A percentile compares a stretch with the other conserved stretches of the same genome.
Conservation (phyloP, 2,888 invertebrate genomes). For the Dasypogon diadema region DNA sequence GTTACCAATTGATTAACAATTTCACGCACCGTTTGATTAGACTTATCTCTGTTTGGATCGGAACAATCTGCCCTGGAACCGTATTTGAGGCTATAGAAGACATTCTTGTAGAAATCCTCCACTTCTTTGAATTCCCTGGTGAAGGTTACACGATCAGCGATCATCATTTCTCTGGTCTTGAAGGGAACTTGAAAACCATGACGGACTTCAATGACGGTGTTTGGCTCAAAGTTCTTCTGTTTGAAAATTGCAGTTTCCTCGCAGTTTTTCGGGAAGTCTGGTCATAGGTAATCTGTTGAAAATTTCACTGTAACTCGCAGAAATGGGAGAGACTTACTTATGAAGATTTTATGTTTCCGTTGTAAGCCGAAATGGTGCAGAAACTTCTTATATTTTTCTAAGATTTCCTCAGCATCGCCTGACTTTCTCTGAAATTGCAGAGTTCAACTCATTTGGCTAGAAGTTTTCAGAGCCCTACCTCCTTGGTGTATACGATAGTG, state of each 20-base stretch:
- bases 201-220: conserved; percentile 53
- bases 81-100: conserved; percentile 30
- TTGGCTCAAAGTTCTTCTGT: conserved; percentile 50
- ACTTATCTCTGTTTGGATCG: neutral
- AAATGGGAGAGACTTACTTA: conserved; percentile 57
- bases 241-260: conserved; percentile 51
- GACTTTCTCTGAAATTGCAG: conserved; percentile 15
- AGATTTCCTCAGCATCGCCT: conserved; percentile 31
- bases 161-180: conserved; percentile 25
- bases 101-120: conserved; percentile 46
- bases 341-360: conserved; percentile 55
- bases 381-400: conserved; percentile 54
- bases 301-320: neutral
- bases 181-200: conserved; percentile 44
- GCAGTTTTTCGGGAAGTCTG: conserved; percentile 57
- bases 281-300: neutral
- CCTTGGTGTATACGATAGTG: conserved; percentile 49
- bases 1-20: conserved; percentile 13
- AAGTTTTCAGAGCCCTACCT: neutral
- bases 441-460: too few relatives aligned
- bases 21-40: neutral
- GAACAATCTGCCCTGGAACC: neutral
- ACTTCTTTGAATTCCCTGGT: conserved; percentile 44
- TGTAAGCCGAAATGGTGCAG: conserved; percentile 43
- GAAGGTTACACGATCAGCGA: conserved; percentile 2